Conservation (phyloP, 2,113 vertebrate species). For the Lathamus discolor region DNA sequence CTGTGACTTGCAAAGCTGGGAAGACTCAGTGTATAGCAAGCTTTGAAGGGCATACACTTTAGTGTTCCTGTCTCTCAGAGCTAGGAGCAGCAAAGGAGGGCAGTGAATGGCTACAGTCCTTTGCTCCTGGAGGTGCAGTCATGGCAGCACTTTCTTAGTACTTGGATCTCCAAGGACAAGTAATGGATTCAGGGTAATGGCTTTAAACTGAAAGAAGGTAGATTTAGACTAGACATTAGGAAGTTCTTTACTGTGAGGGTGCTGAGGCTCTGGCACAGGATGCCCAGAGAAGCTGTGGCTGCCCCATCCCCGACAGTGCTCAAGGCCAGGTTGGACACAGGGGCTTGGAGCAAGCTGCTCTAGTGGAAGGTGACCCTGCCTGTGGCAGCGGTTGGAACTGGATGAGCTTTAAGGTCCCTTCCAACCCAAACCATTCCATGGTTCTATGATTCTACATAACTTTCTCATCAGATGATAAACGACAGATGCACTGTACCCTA, state of each 20-base stretch:
- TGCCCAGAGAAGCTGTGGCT: neutral
- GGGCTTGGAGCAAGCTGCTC: neutral
- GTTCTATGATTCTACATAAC: neutral
- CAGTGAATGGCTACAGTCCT: neutral
- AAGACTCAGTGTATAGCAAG: neutral
- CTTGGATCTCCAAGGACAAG: neutral
- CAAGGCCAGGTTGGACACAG: neutral
- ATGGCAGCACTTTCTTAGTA: neutral
- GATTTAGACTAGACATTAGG: neutral
- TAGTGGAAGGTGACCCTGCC: neutral
- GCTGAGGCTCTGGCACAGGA: neutral
- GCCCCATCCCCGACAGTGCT: neutral
- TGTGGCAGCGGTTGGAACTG: neutral
- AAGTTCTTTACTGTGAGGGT: neutral
- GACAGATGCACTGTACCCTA: neutral
- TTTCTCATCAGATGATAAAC: neutral
- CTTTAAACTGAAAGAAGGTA: neutral
- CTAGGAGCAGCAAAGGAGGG: neutral
- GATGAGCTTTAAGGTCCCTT: neutral
- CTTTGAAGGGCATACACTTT: neutral
- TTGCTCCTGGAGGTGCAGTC: neutral
- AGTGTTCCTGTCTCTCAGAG: neutral
- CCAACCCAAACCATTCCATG: neutral
- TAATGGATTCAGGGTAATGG: neutral
- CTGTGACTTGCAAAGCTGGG: neutral